These are phyloP conservation scores for Argyra leucocephala DNA, from an alignment of 2,888 invertebrate species.

Conservation along the genomic window DNA sequence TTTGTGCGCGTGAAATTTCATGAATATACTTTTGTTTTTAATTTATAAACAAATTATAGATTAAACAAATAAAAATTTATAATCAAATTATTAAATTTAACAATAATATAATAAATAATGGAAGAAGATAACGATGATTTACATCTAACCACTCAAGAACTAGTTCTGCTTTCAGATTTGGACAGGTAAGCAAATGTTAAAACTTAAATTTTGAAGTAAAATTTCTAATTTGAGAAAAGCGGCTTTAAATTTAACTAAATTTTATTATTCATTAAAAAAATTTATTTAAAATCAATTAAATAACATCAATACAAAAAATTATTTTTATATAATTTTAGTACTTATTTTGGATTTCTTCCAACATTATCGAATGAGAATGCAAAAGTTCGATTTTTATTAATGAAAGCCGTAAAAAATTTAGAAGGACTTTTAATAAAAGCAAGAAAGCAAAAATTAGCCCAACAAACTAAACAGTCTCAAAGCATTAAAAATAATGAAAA, in stretches of 20 bases:
- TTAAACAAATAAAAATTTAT: background rate
- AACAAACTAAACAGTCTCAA: slow-evolving; percentile 35
- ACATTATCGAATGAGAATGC: slow-evolving; percentile 70
- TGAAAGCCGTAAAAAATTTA: slow-evolving; percentile 75
- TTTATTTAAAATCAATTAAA: slow-evolving; percentile 1
- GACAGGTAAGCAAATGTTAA: slow-evolving; percentile 57
- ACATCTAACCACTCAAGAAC: slow-evolving; percentile 48
- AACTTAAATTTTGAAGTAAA: slow-evolving; percentile 5
- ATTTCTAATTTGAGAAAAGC: slow-evolving; percentile 13
- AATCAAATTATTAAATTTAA: background rate
- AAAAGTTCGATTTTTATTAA: slow-evolving; percentile 67
- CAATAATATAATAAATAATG: background rate
- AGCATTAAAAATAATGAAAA: slow-evolving; percentile 31
- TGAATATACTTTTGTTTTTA: background rate
- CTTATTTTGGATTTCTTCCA: slow-evolving; percentile 83
- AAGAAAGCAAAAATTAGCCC: slow-evolving; percentile 50
- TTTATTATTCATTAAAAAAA: slow-evolving; percentile 4
- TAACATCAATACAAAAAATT: background rate
- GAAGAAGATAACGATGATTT: slow-evolving; percentile 10
- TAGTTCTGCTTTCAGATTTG: slow-evolving; percentile 76
- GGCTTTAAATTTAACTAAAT: background rate
- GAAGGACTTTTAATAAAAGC: slow-evolving; percentile 78
- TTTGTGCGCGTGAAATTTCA: slow-evolving; percentile 4
- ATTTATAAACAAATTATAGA: slow-evolving; percentile 1
- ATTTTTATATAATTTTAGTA: slow-evolving; percentile 50